Evolutionary conservation across 1,140 invertebrate genomes (phyloP).

Genomic region (Drosophila arizonae): DNA sequence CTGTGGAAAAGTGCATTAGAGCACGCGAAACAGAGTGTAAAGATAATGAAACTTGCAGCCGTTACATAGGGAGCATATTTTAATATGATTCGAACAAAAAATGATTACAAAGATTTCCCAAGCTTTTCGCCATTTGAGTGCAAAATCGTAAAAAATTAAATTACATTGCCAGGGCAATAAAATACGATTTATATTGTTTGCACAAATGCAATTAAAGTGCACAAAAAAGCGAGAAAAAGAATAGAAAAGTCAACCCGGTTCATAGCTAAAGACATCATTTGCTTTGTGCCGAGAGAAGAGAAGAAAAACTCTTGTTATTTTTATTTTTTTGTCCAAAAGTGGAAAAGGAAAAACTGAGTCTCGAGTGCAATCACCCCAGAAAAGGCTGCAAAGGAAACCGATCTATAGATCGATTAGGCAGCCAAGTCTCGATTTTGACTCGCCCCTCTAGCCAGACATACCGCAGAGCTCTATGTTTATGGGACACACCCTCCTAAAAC

Average conservation of each 20-base stretch:
- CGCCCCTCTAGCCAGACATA: conserved; percentile 38
- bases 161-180: conserved; percentile 73
- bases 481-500: conserved; percentile 68
- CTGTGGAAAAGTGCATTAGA: conserved; percentile 28
- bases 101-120: conserved; percentile 21
- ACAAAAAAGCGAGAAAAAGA: conserved; percentile 47
- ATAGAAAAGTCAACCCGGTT: conserved; percentile 34
- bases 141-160: conserved; percentile 82
- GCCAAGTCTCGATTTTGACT: conserved; percentile 49
- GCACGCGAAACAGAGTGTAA: conserved; percentile 12
- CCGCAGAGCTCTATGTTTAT: conserved; percentile 61
- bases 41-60: conserved; percentile 22
- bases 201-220: conserved; percentile 76
- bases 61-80: conserved; percentile 13
- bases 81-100: neutral
- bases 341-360: conserved; percentile 51
- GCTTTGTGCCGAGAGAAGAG: conserved; percentile 61
- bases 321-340: conserved; percentile 42
- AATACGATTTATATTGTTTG: conserved; percentile 79
- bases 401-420: conserved; percentile 77
- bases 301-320: conserved; percentile 56
- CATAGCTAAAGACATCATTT: conserved; percentile 79
- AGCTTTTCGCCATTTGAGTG: conserved; percentile 55
- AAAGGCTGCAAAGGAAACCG: conserved; percentile 52
- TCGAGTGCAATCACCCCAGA: conserved; percentile 77